Evolutionary conservation across 92 coral and sea anemone genomes (phyloP), one percentile per base, ranked within the genome.

Genomic region (Actinostola sp.): DNA sequence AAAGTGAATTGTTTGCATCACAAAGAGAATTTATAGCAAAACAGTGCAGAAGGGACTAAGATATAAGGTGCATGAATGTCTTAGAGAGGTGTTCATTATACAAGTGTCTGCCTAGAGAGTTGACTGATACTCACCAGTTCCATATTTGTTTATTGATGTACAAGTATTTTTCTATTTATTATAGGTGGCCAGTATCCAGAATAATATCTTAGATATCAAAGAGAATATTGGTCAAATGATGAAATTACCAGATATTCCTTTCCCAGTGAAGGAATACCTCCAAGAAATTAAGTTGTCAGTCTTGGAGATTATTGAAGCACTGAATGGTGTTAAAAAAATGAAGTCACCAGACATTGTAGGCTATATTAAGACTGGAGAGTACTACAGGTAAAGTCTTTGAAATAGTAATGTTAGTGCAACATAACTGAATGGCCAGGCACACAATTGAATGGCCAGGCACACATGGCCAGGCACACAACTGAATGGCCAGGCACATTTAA

Each of bases 341-440:
- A 32, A 72, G 25, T 31, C 87, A 29, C 91, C 91, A 16, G 69
- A 67, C n/a, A 49, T 85, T 26, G 70, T 71, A 59, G 70, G 53
- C 11, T 70, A 89, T 59, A 77, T 89, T 21, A 60, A 73, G 35
- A 54, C 61, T 12, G 84, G 72, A 25, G 95, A 89, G 66, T 77
- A 51, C 48, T 82, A 85, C 66, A 89, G 94, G 94, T 71, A 49
- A n/a, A 48, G 24, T 5, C 3, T 1, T n/a, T n/a, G n/a, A 0
- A 66, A 7, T 29, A 15, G 23, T 42, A 14, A 6, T 34, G 30
- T 3, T 28, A 55, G 2, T 50, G n/a, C n/a, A n/a, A n/a, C n/a
- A n/a, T n/a, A n/a, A n/a, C n/a, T n/a, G n/a, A n/a, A n/a, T n/a
- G n/a, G n/a, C n/a, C n/a, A n/a, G n/a, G n/a, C n/a, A n/a, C n/a